phyloP scores from a whole-genome alignment of 2,113 vertebrate species.

The Prietella phreatophila region DNA sequence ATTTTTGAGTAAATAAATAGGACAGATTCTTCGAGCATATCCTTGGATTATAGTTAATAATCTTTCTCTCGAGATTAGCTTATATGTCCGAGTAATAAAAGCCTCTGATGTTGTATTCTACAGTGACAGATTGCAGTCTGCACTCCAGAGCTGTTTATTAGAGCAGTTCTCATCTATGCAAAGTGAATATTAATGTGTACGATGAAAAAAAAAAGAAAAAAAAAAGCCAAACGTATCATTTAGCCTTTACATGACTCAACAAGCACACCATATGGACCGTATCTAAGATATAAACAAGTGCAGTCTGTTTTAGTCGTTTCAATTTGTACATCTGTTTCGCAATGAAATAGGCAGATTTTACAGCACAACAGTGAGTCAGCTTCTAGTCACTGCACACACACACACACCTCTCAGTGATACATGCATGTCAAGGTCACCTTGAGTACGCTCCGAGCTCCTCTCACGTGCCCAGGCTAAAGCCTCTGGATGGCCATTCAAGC shows the following conservation, averaged over 20 bases:
- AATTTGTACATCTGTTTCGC: background rate
- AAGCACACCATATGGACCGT: background rate
- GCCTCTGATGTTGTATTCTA: background rate
- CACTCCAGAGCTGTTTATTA: background rate
- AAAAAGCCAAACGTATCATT: background rate
- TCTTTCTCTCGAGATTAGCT: background rate
- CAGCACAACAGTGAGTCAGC: conserved; percentile 18
- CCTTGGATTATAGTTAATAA: background rate
- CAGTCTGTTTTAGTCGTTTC: background rate
- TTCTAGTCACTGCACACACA: background rate
- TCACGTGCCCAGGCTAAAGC: background rate
- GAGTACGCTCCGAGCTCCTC: background rate
- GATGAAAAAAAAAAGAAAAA: background rate
- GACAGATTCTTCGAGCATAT: background rate
- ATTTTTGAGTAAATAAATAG: background rate
- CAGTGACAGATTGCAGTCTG: background rate
- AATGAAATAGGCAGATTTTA: background rate
- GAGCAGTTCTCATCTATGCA: background rate
- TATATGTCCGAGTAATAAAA: background rate
- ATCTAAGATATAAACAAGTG: background rate
- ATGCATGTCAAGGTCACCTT: conserved; percentile 32
- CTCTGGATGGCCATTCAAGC: background rate
- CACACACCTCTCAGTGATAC: background rate
- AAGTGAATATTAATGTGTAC: background rate
- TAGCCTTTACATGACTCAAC: background rate